These are phyloP conservation scores for Sphenopsis melanotis DNA, from an alignment of 2,797 vertebrate species.

Conservation along the genomic window DNA sequence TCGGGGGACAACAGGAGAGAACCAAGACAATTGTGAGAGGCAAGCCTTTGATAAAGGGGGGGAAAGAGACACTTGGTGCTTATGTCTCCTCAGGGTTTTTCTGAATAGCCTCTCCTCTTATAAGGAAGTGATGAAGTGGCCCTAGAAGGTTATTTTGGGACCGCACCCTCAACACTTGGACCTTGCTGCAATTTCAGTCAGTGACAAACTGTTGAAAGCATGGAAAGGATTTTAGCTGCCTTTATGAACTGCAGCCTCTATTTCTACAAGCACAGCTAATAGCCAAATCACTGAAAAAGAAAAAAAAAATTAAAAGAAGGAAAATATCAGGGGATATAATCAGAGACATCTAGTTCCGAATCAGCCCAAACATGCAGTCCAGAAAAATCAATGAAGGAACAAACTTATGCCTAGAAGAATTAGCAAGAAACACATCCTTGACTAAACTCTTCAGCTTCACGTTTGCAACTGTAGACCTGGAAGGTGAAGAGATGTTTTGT, in stretches of 20 bases:
- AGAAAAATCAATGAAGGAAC: neutral
- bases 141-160: neutral
- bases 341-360: neutral
- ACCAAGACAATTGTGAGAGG: neutral
- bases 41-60: neutral
- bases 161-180: rapidly evolving
- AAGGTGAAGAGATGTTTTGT: neutral
- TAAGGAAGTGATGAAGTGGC: neutral
- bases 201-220: neutral
- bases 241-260: neutral
- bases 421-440: neutral
- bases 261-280: neutral
- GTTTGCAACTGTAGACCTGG: neutral
- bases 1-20: neutral
- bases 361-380: neutral
- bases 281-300: neutral
- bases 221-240: neutral
- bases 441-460: neutral
- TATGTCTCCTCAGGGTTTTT: neutral
- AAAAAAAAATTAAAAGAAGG: neutral
- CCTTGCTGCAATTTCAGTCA: neutral
- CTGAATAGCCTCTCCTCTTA: neutral
- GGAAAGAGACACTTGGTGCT: neutral
- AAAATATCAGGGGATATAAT: neutral
- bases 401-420: neutral